Percentiles rank a stretch among this genome's conserved stretches.
phyloP scores from a whole-genome alignment of 2,797 vertebrate species.

The Rhinella marina region DNA sequence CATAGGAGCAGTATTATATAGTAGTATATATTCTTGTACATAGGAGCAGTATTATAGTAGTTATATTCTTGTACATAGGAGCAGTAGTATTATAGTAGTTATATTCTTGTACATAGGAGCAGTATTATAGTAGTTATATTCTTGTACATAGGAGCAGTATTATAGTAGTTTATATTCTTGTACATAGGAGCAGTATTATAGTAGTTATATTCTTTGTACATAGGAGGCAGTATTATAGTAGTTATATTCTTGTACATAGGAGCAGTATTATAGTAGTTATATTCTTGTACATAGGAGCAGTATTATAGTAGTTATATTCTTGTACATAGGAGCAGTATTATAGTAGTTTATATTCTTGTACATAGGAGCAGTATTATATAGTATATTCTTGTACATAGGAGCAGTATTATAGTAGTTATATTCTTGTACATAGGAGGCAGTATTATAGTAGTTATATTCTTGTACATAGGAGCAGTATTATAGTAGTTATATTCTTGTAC shows the following conservation, averaged over 20 bases:
- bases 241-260: background rate
- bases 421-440: background rate
- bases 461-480: background rate
- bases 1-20: background rate
- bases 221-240: constrained; percentile 2
- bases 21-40: constrained; percentile 1
- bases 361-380: background rate
- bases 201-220: background rate
- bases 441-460: constrained; percentile 3
- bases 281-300: background rate
- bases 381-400: background rate
- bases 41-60: constrained; percentile 2
- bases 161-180: constrained; percentile 5
- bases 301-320: background rate
- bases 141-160: background rate
- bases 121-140: background rate
- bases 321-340: background rate
- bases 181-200: background rate
- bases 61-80: background rate
- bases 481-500: constrained; percentile 4
- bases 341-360: constrained; percentile 6
- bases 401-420: constrained; percentile 6
- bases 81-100: constrained; percentile 14
- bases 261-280: background rate
- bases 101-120: background rate